Evolutionary conservation across 2,113 vertebrate species (phyloP), one percentile per base, ranked within the genome.

Genomic region (Corythornis vintsioides): DNA sequence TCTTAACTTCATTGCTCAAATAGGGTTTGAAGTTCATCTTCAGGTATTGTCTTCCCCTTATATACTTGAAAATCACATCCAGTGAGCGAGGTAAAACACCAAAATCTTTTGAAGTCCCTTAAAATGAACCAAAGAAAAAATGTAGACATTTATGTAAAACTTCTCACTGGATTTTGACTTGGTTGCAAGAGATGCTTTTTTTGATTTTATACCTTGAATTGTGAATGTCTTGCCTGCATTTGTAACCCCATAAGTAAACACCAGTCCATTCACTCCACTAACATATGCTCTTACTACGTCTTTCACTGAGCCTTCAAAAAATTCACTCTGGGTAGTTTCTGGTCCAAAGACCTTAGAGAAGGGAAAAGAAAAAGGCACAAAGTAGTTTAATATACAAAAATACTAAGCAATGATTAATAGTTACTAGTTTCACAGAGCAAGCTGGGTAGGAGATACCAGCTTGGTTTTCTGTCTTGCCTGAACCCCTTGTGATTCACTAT

Each of bases 171-270:
- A 29, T 73, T 84, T 86, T 84, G 6, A 42, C 33, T 81, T 11
- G 1, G 8, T 35, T 65, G 50, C 63, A 20, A 56, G 4, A 40
- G 15, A 25, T 9, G 25, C 6, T 33, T 38, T 71, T 38, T 71
- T 50, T 24, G 11, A 35, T 56, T 60, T 74, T 13, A 74, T 97
- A 98, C 98, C 99, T 98, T 99, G 98, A 70, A 99, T 98, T 13
- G 98, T 99, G 93, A 98, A 98, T 1, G 98, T 99, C 96, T 99
- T 99, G 33, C 99, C 99, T 82, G 98, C 98, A 43, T 99, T 99
- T 40, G 98, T 99, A 31, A 99, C 98, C 8, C 99, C 98, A 1
- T 99, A 99, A 50, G 98, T 98, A 96, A 99, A 99, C 29, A 99
- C 98, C 40, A 99, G 86, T 3, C 98, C 96, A 63, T 98, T 98